phyloP scores from a whole-genome alignment of 2,888 invertebrate species.

The Tolmerus cingulatus region DNA sequence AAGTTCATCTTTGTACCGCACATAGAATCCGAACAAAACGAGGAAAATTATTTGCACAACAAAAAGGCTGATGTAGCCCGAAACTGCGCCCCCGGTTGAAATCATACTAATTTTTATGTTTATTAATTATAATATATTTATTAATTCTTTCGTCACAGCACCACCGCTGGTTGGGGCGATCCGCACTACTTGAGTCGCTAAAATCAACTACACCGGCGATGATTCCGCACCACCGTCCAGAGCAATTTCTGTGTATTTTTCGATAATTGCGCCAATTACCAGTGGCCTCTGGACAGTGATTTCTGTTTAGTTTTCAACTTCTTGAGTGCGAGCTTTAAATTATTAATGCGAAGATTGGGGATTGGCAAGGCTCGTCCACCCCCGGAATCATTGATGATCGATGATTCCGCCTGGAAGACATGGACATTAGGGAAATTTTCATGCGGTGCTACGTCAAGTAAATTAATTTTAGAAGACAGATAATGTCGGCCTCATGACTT shows the following conservation, averaged over 20 bases:
- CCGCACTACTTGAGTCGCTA: background rate
- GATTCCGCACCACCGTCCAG: background rate
- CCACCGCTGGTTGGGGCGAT: background rate
- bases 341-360: conserved; percentile 22
- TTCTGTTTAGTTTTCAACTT: conserved; percentile 5
- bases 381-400: background rate
- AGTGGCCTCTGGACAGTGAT: background rate
- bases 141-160: background rate
- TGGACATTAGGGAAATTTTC: background rate
- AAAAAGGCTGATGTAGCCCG: conserved; percentile 64
- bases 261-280: conserved; percentile 40
- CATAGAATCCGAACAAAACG: conserved; percentile 65
- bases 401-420: background rate
- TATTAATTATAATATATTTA: background rate
- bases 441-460: background rate
- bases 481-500: background rate
- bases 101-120: conserved; percentile 54
- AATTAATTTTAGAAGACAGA: background rate
- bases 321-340: conserved; percentile 4
- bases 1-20: conserved; percentile 64
- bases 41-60: conserved; percentile 65
- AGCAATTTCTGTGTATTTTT: background rate
- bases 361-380: background rate
- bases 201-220: conserved; percentile 12
- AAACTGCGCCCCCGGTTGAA: conserved; percentile 58